Conservation (phyloP, 2,888 invertebrate genomes). For the Thera obeliscata region DNA sequence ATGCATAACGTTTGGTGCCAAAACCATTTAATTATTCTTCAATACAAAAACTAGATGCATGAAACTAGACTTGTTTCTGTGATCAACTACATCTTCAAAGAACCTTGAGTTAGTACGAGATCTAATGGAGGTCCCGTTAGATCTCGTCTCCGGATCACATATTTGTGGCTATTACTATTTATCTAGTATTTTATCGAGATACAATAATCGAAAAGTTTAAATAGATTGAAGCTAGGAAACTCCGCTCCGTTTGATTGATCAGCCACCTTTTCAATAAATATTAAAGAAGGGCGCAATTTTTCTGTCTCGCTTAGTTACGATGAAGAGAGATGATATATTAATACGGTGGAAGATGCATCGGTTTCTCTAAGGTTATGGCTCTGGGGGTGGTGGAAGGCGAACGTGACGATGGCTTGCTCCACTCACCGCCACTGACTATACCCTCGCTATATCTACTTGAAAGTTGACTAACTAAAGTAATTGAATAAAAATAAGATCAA, state of each 20-base stretch:
- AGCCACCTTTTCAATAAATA: slow-evolving; percentile 76
- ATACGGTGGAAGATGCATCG: slow-evolving; percentile 55
- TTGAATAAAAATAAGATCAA: no score
- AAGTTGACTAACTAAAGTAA: no score
- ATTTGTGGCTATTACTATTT: no score
- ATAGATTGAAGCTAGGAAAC: slow-evolving; percentile 1
- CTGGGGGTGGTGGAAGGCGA: slow-evolving; percentile 2
- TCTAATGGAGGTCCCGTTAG: no score
- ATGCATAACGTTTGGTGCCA: no score
- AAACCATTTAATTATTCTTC: no score
- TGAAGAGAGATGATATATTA: slow-evolving; percentile 72
- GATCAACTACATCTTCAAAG: no score
- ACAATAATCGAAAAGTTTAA: neutral
- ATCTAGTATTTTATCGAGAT: neutral
- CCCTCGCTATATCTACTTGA: neutral
- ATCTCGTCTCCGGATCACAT: no score
- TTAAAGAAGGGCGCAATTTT: slow-evolving; percentile 76
- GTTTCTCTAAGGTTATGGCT: slow-evolving; percentile 48
- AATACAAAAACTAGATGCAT: no score
- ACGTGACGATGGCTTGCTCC: slow-evolving; percentile 33
- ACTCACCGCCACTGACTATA: neutral
- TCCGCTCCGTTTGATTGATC: slow-evolving; percentile 53
- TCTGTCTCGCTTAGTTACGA: slow-evolving; percentile 73
- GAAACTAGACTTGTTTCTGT: no score
- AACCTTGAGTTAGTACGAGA: no score